Percentiles rank a stretch among this genome's conserved stretches.
Evolutionary conservation across 2,797 vertebrate species (phyloP).

Genomic region (Lithobates pipiens): DNA sequence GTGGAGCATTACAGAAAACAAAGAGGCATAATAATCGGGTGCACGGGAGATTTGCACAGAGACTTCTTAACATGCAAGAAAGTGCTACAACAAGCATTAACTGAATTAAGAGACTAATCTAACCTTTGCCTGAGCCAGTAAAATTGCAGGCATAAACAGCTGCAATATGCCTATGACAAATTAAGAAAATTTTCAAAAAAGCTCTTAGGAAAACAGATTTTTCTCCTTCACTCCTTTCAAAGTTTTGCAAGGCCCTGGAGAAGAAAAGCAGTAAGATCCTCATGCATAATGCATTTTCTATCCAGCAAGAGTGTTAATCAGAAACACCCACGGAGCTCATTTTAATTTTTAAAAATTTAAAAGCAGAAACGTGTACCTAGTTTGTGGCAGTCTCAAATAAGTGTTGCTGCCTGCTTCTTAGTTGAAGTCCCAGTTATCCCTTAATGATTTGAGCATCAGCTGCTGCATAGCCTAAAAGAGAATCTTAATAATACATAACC

Average conservation of each 20-base stretch:
- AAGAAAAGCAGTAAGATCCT: not conserved
- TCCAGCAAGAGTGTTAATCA: not conserved
- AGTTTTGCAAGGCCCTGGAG: not conserved
- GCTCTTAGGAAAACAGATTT: not conserved
- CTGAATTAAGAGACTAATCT: no score
- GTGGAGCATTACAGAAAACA: not conserved
- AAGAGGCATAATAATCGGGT: not conserved
- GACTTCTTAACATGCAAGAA: not conserved
- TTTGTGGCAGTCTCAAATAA: not conserved
- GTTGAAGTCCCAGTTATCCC: not conserved
- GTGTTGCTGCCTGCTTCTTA: not conserved
- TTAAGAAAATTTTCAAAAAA: not conserved
- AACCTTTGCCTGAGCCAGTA: not conserved
- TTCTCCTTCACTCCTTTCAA: not conserved
- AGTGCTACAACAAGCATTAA: not conserved
- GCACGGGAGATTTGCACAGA: not conserved
- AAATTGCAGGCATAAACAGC: not conserved
- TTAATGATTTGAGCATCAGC: constrained; percentile 5
- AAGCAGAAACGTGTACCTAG: constrained; percentile 6
- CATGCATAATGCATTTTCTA: constrained; percentile 33
- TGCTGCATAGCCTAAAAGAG: not conserved
- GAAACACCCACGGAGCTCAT: constrained; percentile 8
- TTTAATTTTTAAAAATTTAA: constrained; percentile 36
- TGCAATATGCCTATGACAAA: not conserved
- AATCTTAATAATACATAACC: not conserved